Base-by-base conservation (phyloP, 2,888 invertebrate species). In the Escarpia spicata region DNA sequence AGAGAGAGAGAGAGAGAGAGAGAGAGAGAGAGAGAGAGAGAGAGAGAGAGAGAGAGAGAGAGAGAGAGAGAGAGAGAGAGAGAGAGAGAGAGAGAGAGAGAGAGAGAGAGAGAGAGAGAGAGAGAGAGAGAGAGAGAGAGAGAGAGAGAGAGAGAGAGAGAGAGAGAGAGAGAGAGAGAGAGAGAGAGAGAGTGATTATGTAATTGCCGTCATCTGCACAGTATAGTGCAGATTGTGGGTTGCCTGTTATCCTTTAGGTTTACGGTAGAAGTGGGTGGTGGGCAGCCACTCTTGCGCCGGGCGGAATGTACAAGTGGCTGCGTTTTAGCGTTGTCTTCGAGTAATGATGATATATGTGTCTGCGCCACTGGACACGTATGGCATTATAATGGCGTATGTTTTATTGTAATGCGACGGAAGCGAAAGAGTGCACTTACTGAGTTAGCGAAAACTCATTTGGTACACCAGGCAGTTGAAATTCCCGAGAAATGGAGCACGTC, bases 371-470 rank as follows among this genome's bases (percentile, higher is more conserved):
- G 75, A 75, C 75, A 75, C 19, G 75, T 2, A 26, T 75, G 75
- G 75, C 26, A 26, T 75, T 75, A 75, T 75, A 75, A 75, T 75
- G 75, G 26, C 75, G 75, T 75, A 75, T 75, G 75, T 75, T 75
- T 75, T 75, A 75, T 75, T 75, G 75, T 75, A 75, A 75, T 75
- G 75, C 26, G 75, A 26, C 75, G 75, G 75, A 75, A 75, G 75
- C 75, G 26, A 75, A 75, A 26, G 75, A 26, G 75, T 19, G 19
- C 75, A 75, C 75, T 75, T 75, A 75, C 75, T 6, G 75, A 75
- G 75, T 52, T 2, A 52, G 52, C 15, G 52, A 15, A 52, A 52
- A 52, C 15, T 9, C 0, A 52, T 52, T 52, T 52, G 52, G 52
- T 52, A 15, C 52, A 52, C 10, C 52, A 15, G 52, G 52, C 52